Evolutionary conservation across 2,888 invertebrate genomes (phyloP).

Genomic region (Drosophila borborema): DNA sequence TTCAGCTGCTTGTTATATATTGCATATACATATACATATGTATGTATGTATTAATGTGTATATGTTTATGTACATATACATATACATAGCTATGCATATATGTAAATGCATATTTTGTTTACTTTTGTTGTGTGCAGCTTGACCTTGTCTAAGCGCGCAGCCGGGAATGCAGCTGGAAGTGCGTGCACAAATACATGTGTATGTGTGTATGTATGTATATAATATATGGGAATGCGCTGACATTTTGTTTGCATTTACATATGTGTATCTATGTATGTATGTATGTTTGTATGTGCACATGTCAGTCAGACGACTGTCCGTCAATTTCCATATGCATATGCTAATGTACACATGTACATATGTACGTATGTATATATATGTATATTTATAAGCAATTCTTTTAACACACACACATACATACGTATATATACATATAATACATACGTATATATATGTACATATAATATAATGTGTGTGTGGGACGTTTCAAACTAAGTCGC

Average conservation of each 20-base stretch:
- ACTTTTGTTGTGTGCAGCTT: neutral
- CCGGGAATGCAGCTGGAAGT: constrained; percentile 21
- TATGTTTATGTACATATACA: neutral
- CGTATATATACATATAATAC: constrained; percentile 6
- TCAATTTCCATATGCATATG: constrained; percentile 36
- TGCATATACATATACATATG: neutral
- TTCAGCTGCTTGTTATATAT: constrained; percentile 13
- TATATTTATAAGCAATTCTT: constrained; percentile 18
- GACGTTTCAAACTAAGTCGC: constrained; percentile 62
- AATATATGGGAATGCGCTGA: neutral
- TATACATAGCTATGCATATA: neutral
- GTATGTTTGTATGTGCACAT: constrained; percentile 1
- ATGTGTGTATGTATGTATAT: neutral
- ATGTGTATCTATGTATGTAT: neutral
- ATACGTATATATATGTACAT: neutral
- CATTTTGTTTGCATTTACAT: neutral
- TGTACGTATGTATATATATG: neutral
- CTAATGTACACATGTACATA: constrained; percentile 1
- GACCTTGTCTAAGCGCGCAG: constrained; percentile 26
- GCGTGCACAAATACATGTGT: neutral
- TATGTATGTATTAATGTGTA: neutral
- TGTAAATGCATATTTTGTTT: neutral
- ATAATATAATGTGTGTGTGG: constrained; percentile 41
- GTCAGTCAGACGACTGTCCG: constrained; percentile 22
- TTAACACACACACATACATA: constrained; percentile 10